Evolutionary conservation across 2,888 invertebrate species (phyloP), one percentile per base, ranked within the genome.

Genomic region (Scrobipalpa atriplicella): DNA sequence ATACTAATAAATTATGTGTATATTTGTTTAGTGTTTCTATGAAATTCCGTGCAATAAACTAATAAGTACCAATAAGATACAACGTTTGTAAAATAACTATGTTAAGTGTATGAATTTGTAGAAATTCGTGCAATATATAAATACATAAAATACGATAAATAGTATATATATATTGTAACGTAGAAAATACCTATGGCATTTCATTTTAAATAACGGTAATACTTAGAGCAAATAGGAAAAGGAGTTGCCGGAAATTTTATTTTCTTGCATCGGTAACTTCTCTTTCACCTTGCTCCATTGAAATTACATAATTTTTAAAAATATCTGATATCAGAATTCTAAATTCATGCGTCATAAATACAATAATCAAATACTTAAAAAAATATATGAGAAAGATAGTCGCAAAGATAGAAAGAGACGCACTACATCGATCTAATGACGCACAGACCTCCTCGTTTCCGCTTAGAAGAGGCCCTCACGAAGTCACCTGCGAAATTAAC

Each of bases 401-500:
- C 86, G 89, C 85, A 88, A 86, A 88, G 85, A 89, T 73, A 90
- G 80, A 78, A 68, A 85, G 80, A 89, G 84, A 85, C 83, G 85
- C 85, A 89, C 90, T 91, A 92, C 92, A 91, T 90, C 90, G 88
- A 90, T 88, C 90, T 85, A 86, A 84, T 88, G 87, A 86, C 90
- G 87, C 89, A 92, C 91, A 89, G 89, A 91, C 92, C 92, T 91
- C 85, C 74, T 71, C 79, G 82, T 80, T 86, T 87, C 85, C 87
- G 79, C 84, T 86, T 88, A 82, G 88, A 85, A 75, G 87, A 83
- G 70, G 87, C 87, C 78, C 86, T 92, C 91, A 91, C 89, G 92
- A 90, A 92, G 91, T 92, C 92, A 92, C 92, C 92, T 92, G 91
- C 82, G 91, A 90, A 87, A 91, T 87, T 84, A 80, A 84, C 78